Percentiles rank a stretch among this genome's conserved stretches.
Conservation (phyloP, 64 coral and sea anemone genomes). For the Dendronephthya gigantea region DNA sequence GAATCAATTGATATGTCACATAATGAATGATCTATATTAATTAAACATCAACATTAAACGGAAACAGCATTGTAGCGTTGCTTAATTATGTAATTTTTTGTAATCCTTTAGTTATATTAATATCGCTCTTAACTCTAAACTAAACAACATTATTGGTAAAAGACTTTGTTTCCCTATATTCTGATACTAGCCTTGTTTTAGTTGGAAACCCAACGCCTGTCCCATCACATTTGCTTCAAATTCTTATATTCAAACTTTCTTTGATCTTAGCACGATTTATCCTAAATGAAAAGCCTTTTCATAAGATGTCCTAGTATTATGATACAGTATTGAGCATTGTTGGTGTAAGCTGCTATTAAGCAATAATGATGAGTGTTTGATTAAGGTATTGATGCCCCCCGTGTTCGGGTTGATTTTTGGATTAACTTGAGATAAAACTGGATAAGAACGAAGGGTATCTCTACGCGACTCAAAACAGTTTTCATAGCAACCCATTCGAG, state of each 20-base stretch:
- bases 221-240: no score
- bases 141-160: background rate
- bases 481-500: conserved; percentile 6
- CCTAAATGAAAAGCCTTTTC: background rate
- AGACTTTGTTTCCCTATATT: background rate
- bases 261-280: background rate
- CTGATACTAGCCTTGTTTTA: background rate
- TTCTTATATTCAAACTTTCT: no score
- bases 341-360: background rate
- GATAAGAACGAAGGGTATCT: background rate
- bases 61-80: background rate
- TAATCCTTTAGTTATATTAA: background rate
- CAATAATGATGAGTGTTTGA: no score
- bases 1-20: background rate
- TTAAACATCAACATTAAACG: background rate
- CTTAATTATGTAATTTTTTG: background rate
- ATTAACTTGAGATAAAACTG: background rate
- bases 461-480: background rate
- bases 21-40: background rate
- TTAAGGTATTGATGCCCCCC: background rate
- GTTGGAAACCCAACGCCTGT: background rate
- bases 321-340: background rate
- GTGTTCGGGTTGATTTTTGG: background rate
- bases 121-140: background rate
- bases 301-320: no score